Evolutionary conservation across 2,113 vertebrate genomes (phyloP).

Genomic region (Noturus placidus): DNA sequence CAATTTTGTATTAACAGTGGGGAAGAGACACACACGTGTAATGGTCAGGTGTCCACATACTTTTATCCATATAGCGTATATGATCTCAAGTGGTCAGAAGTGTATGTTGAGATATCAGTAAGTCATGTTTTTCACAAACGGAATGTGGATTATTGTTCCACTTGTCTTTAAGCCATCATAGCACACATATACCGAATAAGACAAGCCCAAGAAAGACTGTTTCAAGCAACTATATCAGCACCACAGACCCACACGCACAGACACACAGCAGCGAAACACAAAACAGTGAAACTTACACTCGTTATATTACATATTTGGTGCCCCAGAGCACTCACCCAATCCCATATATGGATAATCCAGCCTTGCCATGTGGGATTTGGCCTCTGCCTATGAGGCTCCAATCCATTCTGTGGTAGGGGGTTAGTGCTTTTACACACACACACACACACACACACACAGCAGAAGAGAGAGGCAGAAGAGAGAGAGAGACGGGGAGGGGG

Average conservation of each 20-base stretch:
- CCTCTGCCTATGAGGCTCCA: background rate
- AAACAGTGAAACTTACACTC: too few species aligned
- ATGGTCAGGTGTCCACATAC: background rate
- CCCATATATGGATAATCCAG: too few species aligned
- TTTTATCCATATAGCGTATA: background rate
- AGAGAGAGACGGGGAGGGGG: background rate
- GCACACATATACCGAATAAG: too few species aligned
- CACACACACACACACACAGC: constrained; percentile 6
- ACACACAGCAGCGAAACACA: too few species aligned
- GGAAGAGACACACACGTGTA: background rate
- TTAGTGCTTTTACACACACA: background rate
- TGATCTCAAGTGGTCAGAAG: background rate
- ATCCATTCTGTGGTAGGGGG: constrained; percentile 28
- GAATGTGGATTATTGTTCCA: background rate
- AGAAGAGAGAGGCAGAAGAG: too few species aligned
- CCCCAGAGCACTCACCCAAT: too few species aligned
- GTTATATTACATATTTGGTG: too few species aligned
- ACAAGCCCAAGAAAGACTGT: too few species aligned
- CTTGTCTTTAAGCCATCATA: background rate
- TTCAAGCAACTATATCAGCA: too few species aligned
- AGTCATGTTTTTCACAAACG: background rate
- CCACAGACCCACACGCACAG: too few species aligned
- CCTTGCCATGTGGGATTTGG: background rate
- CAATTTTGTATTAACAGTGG: background rate
- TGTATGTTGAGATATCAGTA: background rate